A percentile compares a stretch with the other conserved stretches of the same genome.
These are phyloP conservation scores for Bergia puertoricense DNA, from an alignment of 92 coral and sea anemone genomes.

Conservation along the genomic window DNA sequence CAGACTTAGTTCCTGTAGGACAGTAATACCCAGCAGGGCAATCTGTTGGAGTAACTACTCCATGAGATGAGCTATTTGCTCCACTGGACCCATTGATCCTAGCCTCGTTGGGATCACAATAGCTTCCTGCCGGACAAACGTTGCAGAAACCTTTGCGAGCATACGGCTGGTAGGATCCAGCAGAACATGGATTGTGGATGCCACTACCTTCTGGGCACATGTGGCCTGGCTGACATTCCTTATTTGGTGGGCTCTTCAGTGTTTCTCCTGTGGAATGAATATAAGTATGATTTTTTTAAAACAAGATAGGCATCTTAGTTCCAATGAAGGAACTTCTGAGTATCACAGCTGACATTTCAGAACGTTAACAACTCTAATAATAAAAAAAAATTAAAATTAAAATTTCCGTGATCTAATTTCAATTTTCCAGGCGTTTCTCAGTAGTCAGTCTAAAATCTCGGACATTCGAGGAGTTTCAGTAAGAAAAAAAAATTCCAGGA, in stretches of 20 bases:
- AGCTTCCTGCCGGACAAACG: conserved; percentile 92
- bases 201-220: conserved; percentile 97
- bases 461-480: too few species aligned
- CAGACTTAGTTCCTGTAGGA: conserved; percentile 82
- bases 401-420: too few species aligned
- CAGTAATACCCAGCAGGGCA: conserved; percentile 97
- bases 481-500: too few species aligned
- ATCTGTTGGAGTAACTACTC: conserved; percentile 77
- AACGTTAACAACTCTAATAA: too few species aligned
- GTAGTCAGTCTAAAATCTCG: too few species aligned
- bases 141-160: conserved; percentile 67
- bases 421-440: background rate
- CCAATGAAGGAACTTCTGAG: background rate
- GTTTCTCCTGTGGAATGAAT: conserved; percentile 67
- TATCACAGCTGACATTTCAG: too few species aligned
- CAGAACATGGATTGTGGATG: conserved; percentile 84
- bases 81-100: conserved; percentile 83
- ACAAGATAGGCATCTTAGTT: background rate
- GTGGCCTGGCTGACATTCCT: conserved; percentile 97
- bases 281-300: too few species aligned
- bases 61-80: conserved; percentile 81
- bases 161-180: conserved; percentile 93
- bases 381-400: too few species aligned
- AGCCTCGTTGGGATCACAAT: conserved; percentile 97
- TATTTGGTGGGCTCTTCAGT: conserved; percentile 83